Conservation (phyloP, 2,888 invertebrate genomes). For the Amphipyra berbera region DNA sequence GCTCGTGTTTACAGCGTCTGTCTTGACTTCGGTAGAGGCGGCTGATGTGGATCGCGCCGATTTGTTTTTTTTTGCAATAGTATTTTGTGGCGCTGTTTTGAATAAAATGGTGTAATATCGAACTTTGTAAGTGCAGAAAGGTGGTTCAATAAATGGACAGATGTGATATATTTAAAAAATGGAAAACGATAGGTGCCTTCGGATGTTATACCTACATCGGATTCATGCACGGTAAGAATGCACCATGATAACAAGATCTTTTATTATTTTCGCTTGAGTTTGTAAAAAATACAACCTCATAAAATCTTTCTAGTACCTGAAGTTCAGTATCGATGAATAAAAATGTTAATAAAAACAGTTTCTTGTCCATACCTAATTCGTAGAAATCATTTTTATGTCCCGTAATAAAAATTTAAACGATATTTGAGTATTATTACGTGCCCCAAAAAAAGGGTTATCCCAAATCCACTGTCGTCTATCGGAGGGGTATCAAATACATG, state of each 20-base stretch:
- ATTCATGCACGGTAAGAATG: no score
- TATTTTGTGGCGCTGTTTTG: conserved; percentile 50
- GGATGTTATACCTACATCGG: no score
- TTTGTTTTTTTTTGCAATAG: conserved; percentile 62
- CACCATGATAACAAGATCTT: background rate
- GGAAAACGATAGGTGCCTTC: background rate
- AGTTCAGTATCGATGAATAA: conserved; percentile 46
- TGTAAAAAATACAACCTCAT: conserved; percentile 8
- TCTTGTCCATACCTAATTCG: conserved; percentile 58
- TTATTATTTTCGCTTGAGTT: no score
- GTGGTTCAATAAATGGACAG: conserved; percentile 11
- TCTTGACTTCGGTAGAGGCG: conserved; percentile 59
- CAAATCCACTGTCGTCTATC: conserved; percentile 68
- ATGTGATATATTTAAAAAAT: conserved; percentile 2
- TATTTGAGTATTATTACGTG: conserved; percentile 69
- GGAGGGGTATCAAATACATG: conserved; percentile 75
- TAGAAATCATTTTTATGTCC: conserved; percentile 66
- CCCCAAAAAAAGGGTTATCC: conserved; percentile 68
- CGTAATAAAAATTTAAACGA: conserved; percentile 71
- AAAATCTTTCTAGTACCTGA: conserved; percentile 30
- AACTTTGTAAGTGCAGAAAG: conserved; percentile 32
- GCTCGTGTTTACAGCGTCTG: conserved; percentile 73
- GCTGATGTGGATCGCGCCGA: conserved; percentile 62
- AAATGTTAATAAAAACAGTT: conserved; percentile 58
- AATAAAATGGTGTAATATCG: conserved; percentile 47